These are phyloP conservation scores for Propithecus deckenii DNA, from an alignment of 2,797 vertebrate genomes.

Conservation along the genomic window DNA sequence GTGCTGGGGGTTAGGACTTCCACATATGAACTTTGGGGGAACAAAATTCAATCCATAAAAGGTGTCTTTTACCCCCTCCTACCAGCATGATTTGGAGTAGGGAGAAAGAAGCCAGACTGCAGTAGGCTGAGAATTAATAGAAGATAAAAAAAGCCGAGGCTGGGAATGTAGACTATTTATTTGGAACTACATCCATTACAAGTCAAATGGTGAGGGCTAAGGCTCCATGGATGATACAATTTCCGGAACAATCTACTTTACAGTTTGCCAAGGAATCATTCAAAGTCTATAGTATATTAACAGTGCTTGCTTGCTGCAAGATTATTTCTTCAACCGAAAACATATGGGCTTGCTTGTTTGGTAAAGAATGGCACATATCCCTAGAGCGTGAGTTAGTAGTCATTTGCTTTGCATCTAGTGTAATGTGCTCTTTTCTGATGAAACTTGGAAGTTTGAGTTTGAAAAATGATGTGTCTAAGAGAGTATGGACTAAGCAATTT, in stretches of 20 bases:
- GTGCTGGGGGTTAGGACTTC: neutral
- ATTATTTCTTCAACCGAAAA: constrained; percentile 43
- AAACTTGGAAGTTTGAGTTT: constrained; percentile 80
- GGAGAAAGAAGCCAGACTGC: neutral
- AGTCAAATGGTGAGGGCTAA: neutral
- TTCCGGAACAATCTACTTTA: constrained; percentile 47
- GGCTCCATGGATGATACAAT: neutral
- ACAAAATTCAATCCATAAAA: neutral
- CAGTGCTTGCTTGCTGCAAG: neutral
- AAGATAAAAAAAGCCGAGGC: neutral
- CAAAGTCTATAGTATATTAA: constrained; percentile 21
- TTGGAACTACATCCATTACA: neutral
- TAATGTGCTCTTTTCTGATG: constrained; percentile 78
- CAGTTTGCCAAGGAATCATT: constrained; percentile 40
- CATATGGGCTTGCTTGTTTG: constrained; percentile 23
- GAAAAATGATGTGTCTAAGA: constrained; percentile 84
- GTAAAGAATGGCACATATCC: constrained; percentile 15
- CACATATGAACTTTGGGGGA: neutral
- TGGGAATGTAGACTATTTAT: constrained; percentile 13
- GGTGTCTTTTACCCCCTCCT: neutral
- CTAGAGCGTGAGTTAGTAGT: neutral
- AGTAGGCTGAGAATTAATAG: constrained; percentile 10
- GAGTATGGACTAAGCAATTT: constrained; percentile 84
- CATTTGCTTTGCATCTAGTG: constrained; percentile 76
- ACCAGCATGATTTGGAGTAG: neutral